phyloP scores from a whole-genome alignment of 2,113 vertebrate species.

The Chunga burmeisteri region DNA sequence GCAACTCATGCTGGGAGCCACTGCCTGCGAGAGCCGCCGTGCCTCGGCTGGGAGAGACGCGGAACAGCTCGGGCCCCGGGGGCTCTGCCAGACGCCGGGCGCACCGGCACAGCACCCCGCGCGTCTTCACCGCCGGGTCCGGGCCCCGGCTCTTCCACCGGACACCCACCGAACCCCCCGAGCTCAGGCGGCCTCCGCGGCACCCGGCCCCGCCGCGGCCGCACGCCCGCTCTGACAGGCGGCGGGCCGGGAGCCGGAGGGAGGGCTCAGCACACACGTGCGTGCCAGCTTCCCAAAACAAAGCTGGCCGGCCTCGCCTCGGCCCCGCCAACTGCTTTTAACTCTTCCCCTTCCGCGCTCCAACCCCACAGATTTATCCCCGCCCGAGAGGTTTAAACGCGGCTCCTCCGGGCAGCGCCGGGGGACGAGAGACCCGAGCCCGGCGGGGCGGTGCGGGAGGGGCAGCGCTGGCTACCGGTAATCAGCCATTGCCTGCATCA shows the following conservation, averaged over 20 bases:
- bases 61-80: neutral
- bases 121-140: neutral
- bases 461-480: neutral
- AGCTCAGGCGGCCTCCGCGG: neutral
- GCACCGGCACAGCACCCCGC: neutral
- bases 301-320: conserved; percentile 29
- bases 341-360: neutral
- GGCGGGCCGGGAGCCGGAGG: neutral
- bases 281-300: conserved; percentile 66
- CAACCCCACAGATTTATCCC: neutral
- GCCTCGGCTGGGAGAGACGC: neutral
- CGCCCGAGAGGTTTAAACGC: neutral
- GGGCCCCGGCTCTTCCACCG: neutral
- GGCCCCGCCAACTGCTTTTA: neutral
- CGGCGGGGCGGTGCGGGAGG: neutral
- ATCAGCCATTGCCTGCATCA: neutral
- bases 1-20: neutral
- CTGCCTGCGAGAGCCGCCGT: neutral
- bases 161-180: neutral
- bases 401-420: neutral
- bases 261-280: conserved; percentile 51
- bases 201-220: neutral
- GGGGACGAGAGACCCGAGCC: neutral
- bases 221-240: conserved; percentile 9
- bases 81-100: neutral